phyloP scores from a whole-genome alignment of 2,888 invertebrate species.

The Lasioglossum marginatum region DNA sequence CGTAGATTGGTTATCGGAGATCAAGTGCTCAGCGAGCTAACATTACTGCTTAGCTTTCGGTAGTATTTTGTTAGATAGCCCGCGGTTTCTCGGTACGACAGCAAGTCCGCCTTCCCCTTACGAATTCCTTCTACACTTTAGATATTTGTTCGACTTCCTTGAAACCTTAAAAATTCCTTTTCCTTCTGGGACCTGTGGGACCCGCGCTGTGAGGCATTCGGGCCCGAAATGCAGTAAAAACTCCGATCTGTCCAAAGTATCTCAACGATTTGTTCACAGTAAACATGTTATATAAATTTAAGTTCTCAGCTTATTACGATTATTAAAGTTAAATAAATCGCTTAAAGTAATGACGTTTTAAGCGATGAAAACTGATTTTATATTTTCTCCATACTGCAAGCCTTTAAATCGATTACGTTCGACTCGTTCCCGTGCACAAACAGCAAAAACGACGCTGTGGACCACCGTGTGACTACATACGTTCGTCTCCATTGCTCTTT shows the following conservation, averaged over 20 bases:
- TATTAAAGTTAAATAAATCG: too few species aligned
- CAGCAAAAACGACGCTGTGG: too few species aligned
- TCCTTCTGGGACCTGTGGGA: neutral
- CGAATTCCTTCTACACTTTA: conserved; percentile 24
- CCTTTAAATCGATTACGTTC: too few species aligned
- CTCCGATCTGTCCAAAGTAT: neutral
- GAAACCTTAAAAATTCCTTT: conserved; percentile 35
- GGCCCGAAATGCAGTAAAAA: neutral
- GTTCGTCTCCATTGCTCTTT: conserved; percentile 10
- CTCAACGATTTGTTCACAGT: neutral
- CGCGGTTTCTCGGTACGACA: conserved; percentile 15
- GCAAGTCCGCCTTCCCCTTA: neutral
- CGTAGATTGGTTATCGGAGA: conserved; percentile 11
- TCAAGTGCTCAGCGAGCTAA: neutral
- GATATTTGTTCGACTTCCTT: conserved; percentile 41
- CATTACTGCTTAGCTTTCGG: conserved; percentile 16
- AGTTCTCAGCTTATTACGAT: too few species aligned
- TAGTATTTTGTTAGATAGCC: conserved; percentile 1
- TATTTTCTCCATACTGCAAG: neutral
- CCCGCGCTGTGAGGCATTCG: neutral
- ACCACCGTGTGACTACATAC: too few species aligned
- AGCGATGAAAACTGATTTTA: too few species aligned
- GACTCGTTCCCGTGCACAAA: too few species aligned
- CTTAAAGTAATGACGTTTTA: too few species aligned
- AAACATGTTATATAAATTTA: too few species aligned